Conservation (phyloP, 2,113 vertebrate species). For the Hemicordylus capensis region DNA sequence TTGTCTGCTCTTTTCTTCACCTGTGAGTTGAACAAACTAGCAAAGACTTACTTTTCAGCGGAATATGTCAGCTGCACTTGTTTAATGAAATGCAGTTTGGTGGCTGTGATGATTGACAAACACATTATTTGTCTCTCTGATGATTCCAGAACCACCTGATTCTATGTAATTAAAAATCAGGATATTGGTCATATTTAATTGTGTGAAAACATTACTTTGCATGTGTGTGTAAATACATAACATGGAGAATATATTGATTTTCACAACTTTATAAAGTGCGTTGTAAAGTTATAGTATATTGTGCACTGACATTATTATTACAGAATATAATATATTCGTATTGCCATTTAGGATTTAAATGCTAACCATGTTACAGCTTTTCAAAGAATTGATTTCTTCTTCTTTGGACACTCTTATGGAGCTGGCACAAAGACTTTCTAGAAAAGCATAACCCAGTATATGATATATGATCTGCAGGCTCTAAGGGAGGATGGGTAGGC, state of each 20-base stretch:
- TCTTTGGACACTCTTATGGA: slow-evolving; percentile 44
- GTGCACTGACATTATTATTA: background rate
- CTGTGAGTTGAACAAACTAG: background rate
- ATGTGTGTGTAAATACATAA: background rate
- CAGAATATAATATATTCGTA: background rate
- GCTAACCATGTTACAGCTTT: slow-evolving; percentile 13
- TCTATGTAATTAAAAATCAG: slow-evolving; percentile 1
- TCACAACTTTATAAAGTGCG: slow-evolving; percentile 19
- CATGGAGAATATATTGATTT: background rate
- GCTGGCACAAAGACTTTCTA: slow-evolving; percentile 47
- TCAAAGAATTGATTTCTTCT: slow-evolving; percentile 17
- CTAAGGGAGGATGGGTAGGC: too few relatives aligned
- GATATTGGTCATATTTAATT: slow-evolving; percentile 14
- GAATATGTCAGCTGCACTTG: background rate
- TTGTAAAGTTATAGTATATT: slow-evolving; percentile 12
- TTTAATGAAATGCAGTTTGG: background rate
- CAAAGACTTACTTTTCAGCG: background rate
- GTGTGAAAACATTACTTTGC: slow-evolving; percentile 24
- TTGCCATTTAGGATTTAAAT: slow-evolving; percentile 18
- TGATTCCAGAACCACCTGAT: background rate
- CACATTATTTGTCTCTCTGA: background rate
- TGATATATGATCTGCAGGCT: slow-evolving; percentile 37
- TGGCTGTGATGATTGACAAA: background rate
- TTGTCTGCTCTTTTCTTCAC: too few relatives aligned
- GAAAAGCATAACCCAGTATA: slow-evolving; percentile 29